These are phyloP conservation scores for Lepus europaeus DNA, from an alignment of 2,113 vertebrate species.

Conservation along the genomic window DNA sequence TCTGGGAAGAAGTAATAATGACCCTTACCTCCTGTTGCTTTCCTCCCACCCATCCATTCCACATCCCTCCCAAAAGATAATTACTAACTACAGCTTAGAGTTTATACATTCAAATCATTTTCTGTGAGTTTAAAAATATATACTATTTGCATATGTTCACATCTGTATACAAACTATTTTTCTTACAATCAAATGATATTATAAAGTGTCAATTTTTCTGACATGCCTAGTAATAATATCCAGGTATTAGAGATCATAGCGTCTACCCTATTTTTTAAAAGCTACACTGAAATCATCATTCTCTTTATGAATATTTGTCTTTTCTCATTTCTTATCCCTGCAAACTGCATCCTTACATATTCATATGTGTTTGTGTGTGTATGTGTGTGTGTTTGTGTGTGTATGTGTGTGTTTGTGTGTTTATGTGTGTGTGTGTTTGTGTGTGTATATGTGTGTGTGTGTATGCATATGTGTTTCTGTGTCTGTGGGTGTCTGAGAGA, in stretches of 20 bases:
- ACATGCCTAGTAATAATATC: background rate
- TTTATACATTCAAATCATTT: constrained; percentile 27
- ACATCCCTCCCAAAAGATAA: background rate
- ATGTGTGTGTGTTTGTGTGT: no score
- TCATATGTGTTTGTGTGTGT: background rate
- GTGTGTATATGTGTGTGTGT: background rate
- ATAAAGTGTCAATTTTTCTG: background rate
- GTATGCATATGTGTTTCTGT: no score
- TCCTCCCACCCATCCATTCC: background rate
- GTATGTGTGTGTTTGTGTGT: no score
- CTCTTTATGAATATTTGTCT: background rate
- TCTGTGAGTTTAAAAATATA: background rate
- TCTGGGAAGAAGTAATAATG: background rate
- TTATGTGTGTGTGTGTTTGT: background rate
- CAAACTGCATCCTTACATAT: background rate
- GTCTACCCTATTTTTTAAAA: background rate
- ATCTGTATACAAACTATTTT: background rate
- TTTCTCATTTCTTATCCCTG: background rate
- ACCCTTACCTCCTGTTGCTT: background rate
- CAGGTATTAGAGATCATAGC: background rate
- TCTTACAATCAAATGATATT: background rate
- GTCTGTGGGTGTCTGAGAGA: background rate
- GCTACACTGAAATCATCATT: background rate
- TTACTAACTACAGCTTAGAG: background rate
- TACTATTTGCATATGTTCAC: background rate